Percentiles rank a stretch among this genome's conserved stretches.
Conservation (phyloP, 2,113 vertebrate species). For the Xenopus borealis region DNA sequence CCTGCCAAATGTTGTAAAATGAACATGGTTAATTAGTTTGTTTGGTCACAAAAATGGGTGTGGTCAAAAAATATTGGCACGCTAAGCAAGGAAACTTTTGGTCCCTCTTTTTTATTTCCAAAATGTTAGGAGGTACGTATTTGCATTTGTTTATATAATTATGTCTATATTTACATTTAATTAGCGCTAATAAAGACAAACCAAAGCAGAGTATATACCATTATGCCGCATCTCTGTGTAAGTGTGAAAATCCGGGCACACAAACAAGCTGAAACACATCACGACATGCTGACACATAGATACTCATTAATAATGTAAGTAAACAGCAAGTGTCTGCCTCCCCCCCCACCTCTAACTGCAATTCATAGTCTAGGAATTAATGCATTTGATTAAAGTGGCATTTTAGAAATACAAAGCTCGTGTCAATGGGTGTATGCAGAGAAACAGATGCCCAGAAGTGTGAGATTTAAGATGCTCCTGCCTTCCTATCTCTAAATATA, state of each 20-base stretch:
- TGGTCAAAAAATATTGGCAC: no score
- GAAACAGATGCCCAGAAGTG: conserved; percentile 45
- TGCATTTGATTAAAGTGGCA: no score
- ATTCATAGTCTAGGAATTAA: no score
- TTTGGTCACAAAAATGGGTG: no score
- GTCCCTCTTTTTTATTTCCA: no score
- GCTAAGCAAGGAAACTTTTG: no score
- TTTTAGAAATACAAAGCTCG: no score
- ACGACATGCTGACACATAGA: background rate
- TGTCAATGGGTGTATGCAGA: conserved; percentile 14
- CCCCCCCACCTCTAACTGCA: no score
- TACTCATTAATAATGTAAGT: background rate
- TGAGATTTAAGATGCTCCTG: conserved; percentile 18
- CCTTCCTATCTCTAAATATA: conserved; percentile 51
- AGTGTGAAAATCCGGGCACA: background rate
- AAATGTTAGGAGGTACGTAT: no score
- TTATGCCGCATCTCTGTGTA: background rate
- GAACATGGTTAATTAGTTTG: no score
- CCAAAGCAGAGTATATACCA: background rate
- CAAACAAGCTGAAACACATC: background rate
- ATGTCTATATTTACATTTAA: background rate
- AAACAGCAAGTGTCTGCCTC: background rate
- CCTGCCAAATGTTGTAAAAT: no score
- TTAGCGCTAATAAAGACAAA: background rate
- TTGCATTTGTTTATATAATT: no score